phyloP scores from a whole-genome alignment of 2,888 invertebrate genomes.

The Phlogophora meticulosa region DNA sequence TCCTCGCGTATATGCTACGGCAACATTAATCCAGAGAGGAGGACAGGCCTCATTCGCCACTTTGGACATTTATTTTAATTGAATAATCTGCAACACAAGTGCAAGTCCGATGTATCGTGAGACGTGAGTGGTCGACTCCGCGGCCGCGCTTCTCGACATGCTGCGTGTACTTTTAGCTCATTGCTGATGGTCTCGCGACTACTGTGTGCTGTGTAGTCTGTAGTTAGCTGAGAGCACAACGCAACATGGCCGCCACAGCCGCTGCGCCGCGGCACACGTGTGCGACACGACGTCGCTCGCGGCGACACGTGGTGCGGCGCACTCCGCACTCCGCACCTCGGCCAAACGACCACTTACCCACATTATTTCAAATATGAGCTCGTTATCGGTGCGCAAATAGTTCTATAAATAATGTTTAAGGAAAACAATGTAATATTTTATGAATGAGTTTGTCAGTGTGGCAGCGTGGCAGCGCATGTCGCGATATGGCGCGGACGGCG shows the following conservation, averaged over 20 bases:
- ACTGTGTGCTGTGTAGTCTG: too few relatives aligned
- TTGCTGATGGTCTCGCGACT: too few relatives aligned
- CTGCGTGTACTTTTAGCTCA: too few relatives aligned
- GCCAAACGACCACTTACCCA: slow-evolving; percentile 29
- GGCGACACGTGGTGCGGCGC: slow-evolving; percentile 51
- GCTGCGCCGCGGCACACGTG: slow-evolving; percentile 47
- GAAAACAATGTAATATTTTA: slow-evolving; percentile 65
- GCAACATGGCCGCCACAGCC: too few relatives aligned
- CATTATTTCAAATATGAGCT: slow-evolving; percentile 55
- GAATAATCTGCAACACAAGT: too few relatives aligned
- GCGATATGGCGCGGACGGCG: slow-evolving; percentile 10
- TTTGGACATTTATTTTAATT: too few relatives aligned
- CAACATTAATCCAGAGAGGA: not conserved
- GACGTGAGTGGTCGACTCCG: too few relatives aligned
- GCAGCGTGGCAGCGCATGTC: slow-evolving; percentile 3
- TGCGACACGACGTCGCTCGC: not conserved
- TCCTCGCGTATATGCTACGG: not conserved
- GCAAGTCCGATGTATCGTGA: too few relatives aligned
- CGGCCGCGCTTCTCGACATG: too few relatives aligned
- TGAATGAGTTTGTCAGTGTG: slow-evolving; percentile 62
- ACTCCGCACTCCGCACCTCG: not conserved
- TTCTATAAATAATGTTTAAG: slow-evolving; percentile 66
- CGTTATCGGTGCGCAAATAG: slow-evolving; percentile 65
- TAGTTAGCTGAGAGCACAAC: too few relatives aligned
- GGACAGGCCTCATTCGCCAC: too few relatives aligned